Base-by-base conservation (phyloP, 2,113 vertebrate genomes). In the Festucalex cinctus region DNA sequence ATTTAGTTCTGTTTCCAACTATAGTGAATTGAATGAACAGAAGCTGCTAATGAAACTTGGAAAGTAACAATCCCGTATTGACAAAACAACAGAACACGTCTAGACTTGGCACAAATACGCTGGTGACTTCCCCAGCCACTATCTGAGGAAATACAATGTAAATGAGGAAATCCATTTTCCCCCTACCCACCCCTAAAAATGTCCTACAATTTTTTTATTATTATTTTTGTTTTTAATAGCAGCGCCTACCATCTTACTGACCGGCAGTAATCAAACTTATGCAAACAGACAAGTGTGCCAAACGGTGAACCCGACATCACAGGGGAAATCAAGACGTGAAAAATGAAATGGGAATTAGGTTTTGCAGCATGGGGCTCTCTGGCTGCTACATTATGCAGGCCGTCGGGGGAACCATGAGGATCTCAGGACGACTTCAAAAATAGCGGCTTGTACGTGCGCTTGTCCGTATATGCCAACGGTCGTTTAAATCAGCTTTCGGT, bases 281-380 rank as follows among this genome's bases (percentile, higher is more conserved):
- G 77, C 74, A 83, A 75, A 81, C 76, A 69, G 58, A 28, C 66
- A 73, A 75, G 68, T 69, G 68, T 65, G 71, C 73, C 49, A 66
- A 70, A 41, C 19, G 35, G 74, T 51, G 66, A 79, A 65, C 57
- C 73, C 22, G 1, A 58, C 80, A 70, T 76, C 84, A 78, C 75
- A 4, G 68, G 88, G 87, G 88, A 89, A 88, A 90, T 89, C 79
- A 88, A 68, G 72, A 83, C 36, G 81, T 88, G 81, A 77, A 80
- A 87, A 89, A 84, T 86, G 82, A 80, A 82, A 82, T 54, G 85
- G 84, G 83, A 90, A 78, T 88, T 81, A 80, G 70, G 26, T 70
- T 81, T 81, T 77, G 51, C 63, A 60, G 75, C 63, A 60, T 28
- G 48, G 65, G 69, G 64, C 63, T 63, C 28, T 44, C 54, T 71